Base-by-base conservation (phyloP, 2,113 vertebrate genomes). In the Silurus meridionalis region DNA sequence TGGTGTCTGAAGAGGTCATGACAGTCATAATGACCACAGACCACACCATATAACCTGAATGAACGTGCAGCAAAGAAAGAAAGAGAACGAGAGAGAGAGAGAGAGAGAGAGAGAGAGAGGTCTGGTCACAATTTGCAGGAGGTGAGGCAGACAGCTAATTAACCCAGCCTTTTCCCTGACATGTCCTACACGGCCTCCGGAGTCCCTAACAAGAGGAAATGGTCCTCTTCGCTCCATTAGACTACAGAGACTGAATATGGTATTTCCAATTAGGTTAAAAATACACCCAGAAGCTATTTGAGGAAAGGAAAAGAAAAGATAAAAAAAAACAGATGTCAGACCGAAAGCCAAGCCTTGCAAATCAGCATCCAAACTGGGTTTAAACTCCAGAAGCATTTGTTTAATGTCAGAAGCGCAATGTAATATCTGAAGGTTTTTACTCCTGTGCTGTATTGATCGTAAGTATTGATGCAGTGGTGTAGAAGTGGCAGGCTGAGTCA, bases 61-160 rank as follows among this genome's bases (percentile, higher is more conserved):
- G 53, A 85, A 80, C 61, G 78, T 69, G 83, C 85, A 28, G 23
- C 66, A 82, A 37, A 6, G 58, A 91, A 82, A 83, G 79, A 89
- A 77, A 58, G n/a, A 90, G 88, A 57, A n/a, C 52, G 64, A n/a
- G 61, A 84, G 82, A 48, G 48, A 25, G 60, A 80, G 64, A n/a
- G 63, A 61, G 67, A 77, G 15, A 7, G n/a, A 81, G 81, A 69
- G 64, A 74, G 48, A 60, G 23, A 64, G 83, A 71, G 82, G 64
- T 84, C 89, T 88, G 83, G 80, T 85, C 64, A 53, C 69, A 83
- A 85, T 90, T 87, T 83, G 83, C 83, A 83, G 83, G 85, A 80
- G 85, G 83, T 52, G 72, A 85, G 53, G 75, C 80, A 85, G 87
- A 87, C 64, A 88, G 85, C 86, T 84, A 90, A 88, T 88, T 90